Evolutionary conservation across 1,140 invertebrate species (phyloP), one percentile per base, ranked within the genome.

Genomic region (Leptonema lineaticorne): DNA sequence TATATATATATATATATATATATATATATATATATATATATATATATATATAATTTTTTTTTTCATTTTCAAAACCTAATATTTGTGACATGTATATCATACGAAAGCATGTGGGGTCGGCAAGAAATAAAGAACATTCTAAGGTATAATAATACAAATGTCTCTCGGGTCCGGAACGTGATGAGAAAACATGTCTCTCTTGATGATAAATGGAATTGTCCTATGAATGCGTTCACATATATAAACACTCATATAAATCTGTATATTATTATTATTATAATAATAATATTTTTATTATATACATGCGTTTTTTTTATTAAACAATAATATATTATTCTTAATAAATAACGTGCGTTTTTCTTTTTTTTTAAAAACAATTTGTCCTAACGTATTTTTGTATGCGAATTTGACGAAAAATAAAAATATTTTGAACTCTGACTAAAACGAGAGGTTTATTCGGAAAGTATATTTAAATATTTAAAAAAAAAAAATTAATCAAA

Each of bases 111-210:
- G 57, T 59, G 57, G 37, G 59, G 59, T 24, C 59, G 59, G 59
- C 59, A 63, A 41, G 59, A 63, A 63, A 46, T 46, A 63, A 45
- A 59, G 33, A 16, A 63, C 33, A 22, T n/a, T 46, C 59, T 33
- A 30, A 37, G 24, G 57, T 59, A 33, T 59, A 33, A 46, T 63
- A 63, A 63, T 63, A 63, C 59, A 46, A 63, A 63, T 63, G 59
- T 63, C 59, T 26, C 59, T 46, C 59, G 59, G 56, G 59, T 30
- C 33, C 5, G 41, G 59, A 45, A 63, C 59, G 59, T 63, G 59
- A 63, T 63, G 59, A 63, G 59, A 63, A 63, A 63, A 63, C 59
- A 45, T 22, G 28, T 63, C 59, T 30, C 18, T 24, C 28, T 27
- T 46, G 33, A 33, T 63, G 29, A 63, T 46, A 63, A 30, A 63